These are phyloP conservation scores for Caenorhabditis sp. DNA, from an alignment of 2,888 invertebrate species.

Conservation along the genomic window DNA sequence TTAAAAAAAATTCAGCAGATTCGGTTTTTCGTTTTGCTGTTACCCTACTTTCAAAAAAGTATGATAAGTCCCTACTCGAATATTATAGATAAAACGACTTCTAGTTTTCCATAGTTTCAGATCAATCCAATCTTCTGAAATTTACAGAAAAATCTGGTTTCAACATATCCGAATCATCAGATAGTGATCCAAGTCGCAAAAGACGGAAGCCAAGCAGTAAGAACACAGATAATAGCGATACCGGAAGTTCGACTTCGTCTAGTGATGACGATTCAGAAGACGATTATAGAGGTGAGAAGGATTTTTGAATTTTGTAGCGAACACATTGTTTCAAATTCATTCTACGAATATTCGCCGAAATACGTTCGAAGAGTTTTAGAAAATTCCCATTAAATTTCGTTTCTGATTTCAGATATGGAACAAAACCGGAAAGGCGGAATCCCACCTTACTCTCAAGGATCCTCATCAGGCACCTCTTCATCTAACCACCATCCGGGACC, in stretches of 20 bases:
- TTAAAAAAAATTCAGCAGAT: too few species aligned
- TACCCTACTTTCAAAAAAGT: too few species aligned
- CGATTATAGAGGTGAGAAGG: slow-evolving; percentile 18
- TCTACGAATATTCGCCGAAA: too few species aligned
- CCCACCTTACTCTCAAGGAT: background rate
- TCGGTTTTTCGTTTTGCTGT: too few species aligned
- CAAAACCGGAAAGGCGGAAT: slow-evolving; percentile 7
- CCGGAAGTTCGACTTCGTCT: slow-evolving; percentile 20
- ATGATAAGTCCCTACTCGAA: too few species aligned
- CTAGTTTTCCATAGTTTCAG: too few species aligned
- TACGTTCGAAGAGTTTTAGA: too few species aligned
- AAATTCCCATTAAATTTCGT: background rate
- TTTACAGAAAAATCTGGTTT: slow-evolving; percentile 19
- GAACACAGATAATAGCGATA: slow-evolving; percentile 34
- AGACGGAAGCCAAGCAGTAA: slow-evolving; percentile 10
- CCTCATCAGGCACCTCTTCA: background rate
- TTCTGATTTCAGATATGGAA: background rate
- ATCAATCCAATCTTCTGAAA: too few species aligned
- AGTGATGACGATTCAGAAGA: slow-evolving; percentile 38
- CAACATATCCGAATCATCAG: slow-evolving; percentile 41
- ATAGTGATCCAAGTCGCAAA: slow-evolving; percentile 16
- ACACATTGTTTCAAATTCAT: background rate
- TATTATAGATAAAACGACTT: too few species aligned
- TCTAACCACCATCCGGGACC: slow-evolving; percentile 11
- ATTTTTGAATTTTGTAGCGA: background rate